Base-by-base conservation (phyloP, 1,140 invertebrate species). In the Sycobia sp. region DNA sequence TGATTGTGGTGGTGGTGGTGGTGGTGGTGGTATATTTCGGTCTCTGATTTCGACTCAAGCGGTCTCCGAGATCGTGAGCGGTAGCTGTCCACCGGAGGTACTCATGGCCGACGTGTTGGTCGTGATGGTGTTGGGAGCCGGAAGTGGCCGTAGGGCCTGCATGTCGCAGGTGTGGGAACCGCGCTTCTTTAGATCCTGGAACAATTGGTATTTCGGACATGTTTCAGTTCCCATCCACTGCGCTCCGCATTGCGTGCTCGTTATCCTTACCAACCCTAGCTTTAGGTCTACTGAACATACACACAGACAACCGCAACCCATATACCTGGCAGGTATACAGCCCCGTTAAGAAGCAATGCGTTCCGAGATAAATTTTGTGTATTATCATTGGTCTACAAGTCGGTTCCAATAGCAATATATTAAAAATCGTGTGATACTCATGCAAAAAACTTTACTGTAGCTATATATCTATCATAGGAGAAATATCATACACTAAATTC, bases 131-230 rank as follows among this genome's bases (percentile, higher is more conserved):
- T 68, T 75, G 60, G 78, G 76, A 65, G 77, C 76, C 76, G 80
- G 75, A 79, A 82, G 79, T 75, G 80, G 77, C 76, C 77, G 77
- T 70, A 82, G 74, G 72, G 76, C 78, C 78, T 82, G 80, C 80
- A 82, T 82, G 76, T 82, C 80, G 74, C 76, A 81, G 73, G 76
- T 76, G 75, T 82, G 80, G 71, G 79, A 82, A 78, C 77, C 76
- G 76, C 80, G 80, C 77, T 82, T 81, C 79, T 79, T 82, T 76
- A 81, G 73, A 66, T 82, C 80, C 80, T 82, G 78, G 72, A 81
- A 82, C 80, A 82, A 81, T 75, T 79, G 65, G 70, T 70, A 80
- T 80, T 80, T 76, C 74, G 75, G 66, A 78, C 51, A 78, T 73
- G 65, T 79, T 76, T 77, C 73, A 81, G 68, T 73, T 58, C 39